A percentile compares a stretch with the other conserved stretches of the same genome.
phyloP scores from a whole-genome alignment of 2,797 vertebrate species.

The Rhinella marina region DNA sequence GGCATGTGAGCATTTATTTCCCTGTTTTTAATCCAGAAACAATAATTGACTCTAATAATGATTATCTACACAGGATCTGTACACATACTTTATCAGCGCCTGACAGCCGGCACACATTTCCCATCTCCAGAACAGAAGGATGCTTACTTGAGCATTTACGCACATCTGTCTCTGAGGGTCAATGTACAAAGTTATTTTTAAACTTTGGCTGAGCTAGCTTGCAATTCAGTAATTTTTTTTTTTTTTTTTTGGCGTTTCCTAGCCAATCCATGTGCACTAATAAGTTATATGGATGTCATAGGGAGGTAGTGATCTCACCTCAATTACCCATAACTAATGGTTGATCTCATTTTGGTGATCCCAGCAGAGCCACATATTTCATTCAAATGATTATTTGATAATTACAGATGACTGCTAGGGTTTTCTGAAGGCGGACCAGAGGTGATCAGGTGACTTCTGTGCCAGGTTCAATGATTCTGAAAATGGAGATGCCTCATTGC shows the following conservation, averaged over 20 bases:
- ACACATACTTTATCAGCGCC: neutral
- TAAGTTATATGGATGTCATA: no score
- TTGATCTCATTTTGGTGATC: no score
- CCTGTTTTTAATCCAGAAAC: neutral
- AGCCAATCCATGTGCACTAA: neutral
- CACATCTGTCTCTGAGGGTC: slow-evolving; percentile 30
- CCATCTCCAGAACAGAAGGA: neutral
- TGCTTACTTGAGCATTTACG: slow-evolving; percentile 35
- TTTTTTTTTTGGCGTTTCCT: neutral
- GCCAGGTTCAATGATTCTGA: no score
- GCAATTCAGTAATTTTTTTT: neutral
- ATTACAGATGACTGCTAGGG: no score
- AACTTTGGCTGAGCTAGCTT: slow-evolving; percentile 16
- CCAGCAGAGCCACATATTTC: no score
- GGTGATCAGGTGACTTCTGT: no score
- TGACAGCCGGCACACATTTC: neutral
- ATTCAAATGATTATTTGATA: no score
- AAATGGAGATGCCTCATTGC: no score
- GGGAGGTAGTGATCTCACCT: no score
- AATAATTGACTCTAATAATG: neutral
- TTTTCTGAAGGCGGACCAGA: no score
- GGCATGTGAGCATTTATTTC: neutral
- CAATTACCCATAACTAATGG: no score
- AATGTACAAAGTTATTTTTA: slow-evolving; percentile 29
- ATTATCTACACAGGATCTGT: neutral